Conservation (phyloP, 2,797 vertebrate species). For the Myotis daubentonii region DNA sequence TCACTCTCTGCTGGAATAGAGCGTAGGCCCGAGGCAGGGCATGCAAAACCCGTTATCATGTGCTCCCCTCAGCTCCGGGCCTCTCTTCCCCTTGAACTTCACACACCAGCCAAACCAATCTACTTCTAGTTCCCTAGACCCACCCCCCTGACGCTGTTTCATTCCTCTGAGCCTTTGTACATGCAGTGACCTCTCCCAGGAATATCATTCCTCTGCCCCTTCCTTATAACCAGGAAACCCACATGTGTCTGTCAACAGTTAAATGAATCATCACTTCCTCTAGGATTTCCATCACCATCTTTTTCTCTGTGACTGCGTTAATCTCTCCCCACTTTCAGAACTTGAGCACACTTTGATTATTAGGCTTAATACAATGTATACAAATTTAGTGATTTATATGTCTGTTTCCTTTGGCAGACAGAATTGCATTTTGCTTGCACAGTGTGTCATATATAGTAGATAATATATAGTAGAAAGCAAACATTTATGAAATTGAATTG, state of each 20-base stretch:
- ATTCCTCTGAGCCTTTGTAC: neutral
- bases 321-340: neutral
- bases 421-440: neutral
- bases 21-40: neutral
- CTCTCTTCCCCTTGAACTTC: neutral
- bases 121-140: neutral
- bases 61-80: neutral
- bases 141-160: neutral
- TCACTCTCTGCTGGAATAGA: neutral
- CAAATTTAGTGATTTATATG: neutral
- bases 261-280: neutral
- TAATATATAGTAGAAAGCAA: neutral
- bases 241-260: neutral
- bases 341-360: neutral
- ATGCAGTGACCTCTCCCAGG: neutral
- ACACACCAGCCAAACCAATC: neutral
- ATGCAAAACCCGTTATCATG: neutral
- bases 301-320: neutral
- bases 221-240: neutral
- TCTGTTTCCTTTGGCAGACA: neutral
- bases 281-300: neutral
- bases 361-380: neutral
- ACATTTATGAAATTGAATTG: neutral
- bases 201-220: neutral
- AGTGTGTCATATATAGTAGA: neutral